A percentile compares a stretch with the other conserved stretches of the same genome.
These are phyloP conservation scores for Hoplodrina blanda DNA, from an alignment of 2,888 invertebrate genomes.

Conservation along the genomic window DNA sequence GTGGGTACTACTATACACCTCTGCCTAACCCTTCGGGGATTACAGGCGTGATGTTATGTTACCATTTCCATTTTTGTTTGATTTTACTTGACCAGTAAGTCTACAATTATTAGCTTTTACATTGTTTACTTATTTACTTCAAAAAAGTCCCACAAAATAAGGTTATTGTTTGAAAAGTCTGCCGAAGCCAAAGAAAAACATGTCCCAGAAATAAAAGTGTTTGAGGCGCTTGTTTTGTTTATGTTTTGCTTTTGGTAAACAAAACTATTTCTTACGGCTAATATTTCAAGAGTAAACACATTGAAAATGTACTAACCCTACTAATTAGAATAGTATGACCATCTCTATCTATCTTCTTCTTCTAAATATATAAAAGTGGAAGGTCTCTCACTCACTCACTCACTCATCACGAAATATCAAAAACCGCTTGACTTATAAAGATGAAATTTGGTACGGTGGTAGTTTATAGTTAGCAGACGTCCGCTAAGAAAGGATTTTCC, in stretches of 20 bases:
- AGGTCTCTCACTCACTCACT: no score
- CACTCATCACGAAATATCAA: no score
- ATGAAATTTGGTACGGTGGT: no score
- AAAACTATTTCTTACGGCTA: conserved; percentile 51
- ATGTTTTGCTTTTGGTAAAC: conserved; percentile 45
- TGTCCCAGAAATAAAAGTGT: conserved; percentile 24
- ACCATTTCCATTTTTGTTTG: not conserved
- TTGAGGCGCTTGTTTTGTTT: conserved; percentile 30
- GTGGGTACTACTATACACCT: no score
- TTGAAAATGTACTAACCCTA: not conserved
- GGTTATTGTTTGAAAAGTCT: conserved; percentile 12
- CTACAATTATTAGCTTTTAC: not conserved
- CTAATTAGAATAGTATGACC: not conserved
- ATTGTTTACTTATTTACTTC: conserved; percentile 5
- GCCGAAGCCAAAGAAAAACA: conserved; percentile 26
- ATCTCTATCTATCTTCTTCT: no score
- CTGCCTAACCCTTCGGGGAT: no score
- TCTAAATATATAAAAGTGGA: no score
- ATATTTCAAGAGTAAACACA: conserved; percentile 25
- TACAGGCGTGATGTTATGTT: no score
- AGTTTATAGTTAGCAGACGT: no score
- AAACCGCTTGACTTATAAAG: no score
- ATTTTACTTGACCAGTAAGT: not conserved
- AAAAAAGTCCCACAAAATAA: conserved; percentile 1
- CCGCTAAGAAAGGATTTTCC: no score